phyloP scores from a whole-genome alignment of 2,888 invertebrate species.

The Encarsia formosa region DNA sequence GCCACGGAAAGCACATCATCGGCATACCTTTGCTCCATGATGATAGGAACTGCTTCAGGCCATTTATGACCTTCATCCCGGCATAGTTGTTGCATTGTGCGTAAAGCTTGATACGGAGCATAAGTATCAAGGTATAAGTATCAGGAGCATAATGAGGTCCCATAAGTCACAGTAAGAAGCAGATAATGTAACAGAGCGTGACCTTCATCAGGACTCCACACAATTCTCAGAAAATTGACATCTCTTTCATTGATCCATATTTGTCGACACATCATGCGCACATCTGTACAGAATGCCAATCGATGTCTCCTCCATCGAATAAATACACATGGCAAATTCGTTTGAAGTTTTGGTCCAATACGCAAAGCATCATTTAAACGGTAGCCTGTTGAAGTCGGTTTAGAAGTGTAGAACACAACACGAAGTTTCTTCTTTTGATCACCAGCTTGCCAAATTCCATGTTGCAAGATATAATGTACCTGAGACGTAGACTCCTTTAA shows the following conservation, averaged over 20 bases:
- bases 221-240: neutral
- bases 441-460: neutral
- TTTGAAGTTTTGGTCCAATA: constrained; percentile 1
- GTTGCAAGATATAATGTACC: neutral
- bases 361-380: neutral
- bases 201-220: neutral
- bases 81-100: constrained; percentile 2
- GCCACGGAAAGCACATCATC: constrained; percentile 3
- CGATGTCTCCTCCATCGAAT: neutral
- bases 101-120: constrained; percentile 2
- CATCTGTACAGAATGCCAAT: neutral
- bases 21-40: neutral
- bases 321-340: neutral
- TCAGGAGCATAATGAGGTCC: no score
- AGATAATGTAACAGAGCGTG: neutral
- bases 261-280: no score
- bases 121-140: constrained; percentile 1
- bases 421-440: no score
- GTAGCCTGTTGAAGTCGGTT: neutral
- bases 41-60: neutral
- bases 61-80: neutral
- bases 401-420: constrained; percentile 4
- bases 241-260: neutral
- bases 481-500: neutral
- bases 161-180: constrained; percentile 2